Conservation (phyloP, 2,113 vertebrate genomes). For the Neolamprologus fasciatus region DNA sequence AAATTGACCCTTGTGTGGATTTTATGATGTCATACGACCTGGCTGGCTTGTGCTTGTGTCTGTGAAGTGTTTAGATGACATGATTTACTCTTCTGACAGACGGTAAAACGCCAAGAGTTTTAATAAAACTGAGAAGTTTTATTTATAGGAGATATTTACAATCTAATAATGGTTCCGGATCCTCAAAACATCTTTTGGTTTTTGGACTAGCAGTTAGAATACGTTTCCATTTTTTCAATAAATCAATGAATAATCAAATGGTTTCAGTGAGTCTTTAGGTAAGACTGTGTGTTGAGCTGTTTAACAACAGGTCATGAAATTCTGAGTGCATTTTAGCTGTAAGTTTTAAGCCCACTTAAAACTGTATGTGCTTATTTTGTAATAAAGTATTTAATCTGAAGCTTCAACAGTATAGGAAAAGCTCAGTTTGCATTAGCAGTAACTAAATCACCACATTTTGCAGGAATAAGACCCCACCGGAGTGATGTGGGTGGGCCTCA, state of each 20-base stretch:
- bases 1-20: not conserved
- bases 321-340: not conserved
- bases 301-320: not conserved
- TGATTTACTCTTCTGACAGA: not conserved
- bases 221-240: not conserved
- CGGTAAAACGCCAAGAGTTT: accelerated
- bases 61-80: not conserved
- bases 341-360: not conserved
- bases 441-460: not conserved
- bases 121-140: not conserved
- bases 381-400: not conserved
- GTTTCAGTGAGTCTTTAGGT: not conserved
- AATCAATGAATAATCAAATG: not conserved
- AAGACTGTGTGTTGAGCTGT: not conserved
- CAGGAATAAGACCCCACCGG: not conserved
- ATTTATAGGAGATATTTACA: not conserved
- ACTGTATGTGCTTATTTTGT: not conserved
- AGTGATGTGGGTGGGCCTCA: not conserved
- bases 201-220: not conserved
- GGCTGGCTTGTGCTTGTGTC: not conserved
- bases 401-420: not conserved
- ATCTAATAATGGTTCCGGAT: not conserved
- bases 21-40: not conserved
- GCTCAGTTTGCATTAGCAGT: not conserved
- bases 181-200: not conserved